A percentile compares a stretch with the other conserved stretches of the same genome.
Conservation (phyloP, 2,888 invertebrate species). For the Latheticus oryzae region DNA sequence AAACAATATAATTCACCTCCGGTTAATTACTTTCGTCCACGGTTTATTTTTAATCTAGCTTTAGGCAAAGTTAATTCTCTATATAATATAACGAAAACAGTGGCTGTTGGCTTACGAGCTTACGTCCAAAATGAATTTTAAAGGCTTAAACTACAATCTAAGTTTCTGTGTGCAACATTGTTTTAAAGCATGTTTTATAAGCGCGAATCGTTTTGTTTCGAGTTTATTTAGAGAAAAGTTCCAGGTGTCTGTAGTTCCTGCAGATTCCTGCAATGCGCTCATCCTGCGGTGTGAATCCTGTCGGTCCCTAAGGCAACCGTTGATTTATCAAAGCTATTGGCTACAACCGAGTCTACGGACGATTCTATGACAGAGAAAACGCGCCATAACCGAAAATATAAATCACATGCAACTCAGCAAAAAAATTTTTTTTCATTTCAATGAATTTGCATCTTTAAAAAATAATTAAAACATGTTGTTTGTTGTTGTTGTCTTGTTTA, state of each 20-base stretch:
- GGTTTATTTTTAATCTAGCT: slow-evolving; percentile 41
- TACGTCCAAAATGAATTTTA: slow-evolving; percentile 31
- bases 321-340: slow-evolving; percentile 50
- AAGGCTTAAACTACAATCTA: slow-evolving; percentile 25
- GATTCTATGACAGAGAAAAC: too few species aligned
- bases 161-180: slow-evolving; percentile 20
- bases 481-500: slow-evolving; percentile 39
- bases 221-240: slow-evolving; percentile 31
- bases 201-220: slow-evolving; percentile 14
- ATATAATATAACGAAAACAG: slow-evolving; percentile 39
- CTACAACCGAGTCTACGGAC: slow-evolving; percentile 22
- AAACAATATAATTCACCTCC: slow-evolving; percentile 26
- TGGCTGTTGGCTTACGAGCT: slow-evolving; percentile 37
- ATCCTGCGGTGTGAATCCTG: slow-evolving; percentile 51
- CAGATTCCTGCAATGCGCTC: slow-evolving; percentile 51
- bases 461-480: slow-evolving; percentile 34
- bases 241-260: slow-evolving; percentile 26
- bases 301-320: slow-evolving; percentile 45
- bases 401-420: too few species aligned
- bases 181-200: slow-evolving; percentile 20
- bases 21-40: slow-evolving; percentile 38
- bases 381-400: too few species aligned
- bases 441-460: too few species aligned
- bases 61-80: slow-evolving; percentile 31
- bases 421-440: too few species aligned